A percentile compares a stretch with the other conserved stretches of the same genome.
Evolutionary conservation across 2,113 vertebrate genomes (phyloP).

Genomic region (Sarotherodon lohbergeri): DNA sequence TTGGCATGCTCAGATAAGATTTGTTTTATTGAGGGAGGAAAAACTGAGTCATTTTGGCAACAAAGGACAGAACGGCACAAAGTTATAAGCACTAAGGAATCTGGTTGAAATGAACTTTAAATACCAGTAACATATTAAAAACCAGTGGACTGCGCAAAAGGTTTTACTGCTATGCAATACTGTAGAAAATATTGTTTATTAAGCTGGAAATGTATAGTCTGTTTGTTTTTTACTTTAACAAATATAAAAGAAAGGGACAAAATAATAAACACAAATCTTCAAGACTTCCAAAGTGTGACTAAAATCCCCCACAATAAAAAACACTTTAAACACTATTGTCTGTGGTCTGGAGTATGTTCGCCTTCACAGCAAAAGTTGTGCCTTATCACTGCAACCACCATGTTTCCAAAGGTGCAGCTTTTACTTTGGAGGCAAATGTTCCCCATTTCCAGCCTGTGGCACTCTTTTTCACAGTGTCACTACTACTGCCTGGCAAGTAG

Average conservation of each 20-base stretch:
- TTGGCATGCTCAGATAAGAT: background rate
- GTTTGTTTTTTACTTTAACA: no score
- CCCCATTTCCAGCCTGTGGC: background rate
- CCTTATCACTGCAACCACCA: accelerated
- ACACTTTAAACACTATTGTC: background rate
- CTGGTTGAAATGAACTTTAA: background rate
- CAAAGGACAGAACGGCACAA: background rate
- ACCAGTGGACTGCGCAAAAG: background rate
- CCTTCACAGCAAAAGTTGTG: background rate
- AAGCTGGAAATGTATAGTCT: background rate
- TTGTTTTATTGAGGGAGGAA: background rate
- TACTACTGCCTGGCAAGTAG: background rate
- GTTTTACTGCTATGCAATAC: background rate
- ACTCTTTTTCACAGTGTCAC: background rate
- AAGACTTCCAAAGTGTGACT: background rate
- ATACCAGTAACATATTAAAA: background rate
- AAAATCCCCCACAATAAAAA: accelerated
- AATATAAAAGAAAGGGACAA: no score
- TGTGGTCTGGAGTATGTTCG: accelerated
- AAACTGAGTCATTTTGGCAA: background rate
- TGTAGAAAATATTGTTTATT: background rate
- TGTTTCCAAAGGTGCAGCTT: background rate
- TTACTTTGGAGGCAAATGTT: accelerated
- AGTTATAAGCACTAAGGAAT: background rate
- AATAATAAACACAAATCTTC: background rate